Evolutionary conservation across 2,797 vertebrate genomes (phyloP).

Genomic region (Rhabdophis nuchalis): DNA sequence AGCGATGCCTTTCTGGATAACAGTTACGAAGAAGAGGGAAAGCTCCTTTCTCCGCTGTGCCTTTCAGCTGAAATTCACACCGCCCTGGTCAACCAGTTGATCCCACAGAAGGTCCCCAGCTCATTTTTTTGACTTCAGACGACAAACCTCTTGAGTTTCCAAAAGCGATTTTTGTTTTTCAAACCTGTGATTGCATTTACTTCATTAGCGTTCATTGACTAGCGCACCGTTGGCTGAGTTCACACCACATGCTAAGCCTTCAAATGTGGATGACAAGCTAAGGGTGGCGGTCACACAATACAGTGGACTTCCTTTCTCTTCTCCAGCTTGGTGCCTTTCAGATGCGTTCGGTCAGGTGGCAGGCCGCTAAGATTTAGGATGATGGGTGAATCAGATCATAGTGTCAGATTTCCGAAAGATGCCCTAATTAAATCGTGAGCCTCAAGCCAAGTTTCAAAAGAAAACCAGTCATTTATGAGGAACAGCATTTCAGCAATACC

Average conservation of each 20-base stretch:
- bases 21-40: slow-evolving; percentile 72
- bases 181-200: not conserved
- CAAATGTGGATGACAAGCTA: not conserved
- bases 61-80: slow-evolving; percentile 89
- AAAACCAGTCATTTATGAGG: too few species aligned
- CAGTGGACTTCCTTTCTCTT: not conserved
- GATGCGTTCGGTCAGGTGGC: not conserved
- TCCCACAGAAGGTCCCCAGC: slow-evolving; percentile 85
- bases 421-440: too few species aligned
- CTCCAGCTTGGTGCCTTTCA: not conserved
- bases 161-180: not conserved
- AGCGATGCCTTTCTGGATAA: slow-evolving; percentile 84
- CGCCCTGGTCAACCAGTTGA: slow-evolving; percentile 80
- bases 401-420: too few species aligned
- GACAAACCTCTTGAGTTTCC: not conserved
- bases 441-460: too few species aligned
- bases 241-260: not conserved
- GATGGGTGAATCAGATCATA: not conserved
- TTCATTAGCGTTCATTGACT: not conserved
- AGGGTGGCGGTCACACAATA: not conserved
- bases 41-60: slow-evolving; percentile 87
- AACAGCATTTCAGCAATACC: too few species aligned
- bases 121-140: not conserved
- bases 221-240: not conserved
- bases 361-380: not conserved